phyloP scores from a whole-genome alignment of 2,113 vertebrate genomes.

The Psilopogon haemacephalus region DNA sequence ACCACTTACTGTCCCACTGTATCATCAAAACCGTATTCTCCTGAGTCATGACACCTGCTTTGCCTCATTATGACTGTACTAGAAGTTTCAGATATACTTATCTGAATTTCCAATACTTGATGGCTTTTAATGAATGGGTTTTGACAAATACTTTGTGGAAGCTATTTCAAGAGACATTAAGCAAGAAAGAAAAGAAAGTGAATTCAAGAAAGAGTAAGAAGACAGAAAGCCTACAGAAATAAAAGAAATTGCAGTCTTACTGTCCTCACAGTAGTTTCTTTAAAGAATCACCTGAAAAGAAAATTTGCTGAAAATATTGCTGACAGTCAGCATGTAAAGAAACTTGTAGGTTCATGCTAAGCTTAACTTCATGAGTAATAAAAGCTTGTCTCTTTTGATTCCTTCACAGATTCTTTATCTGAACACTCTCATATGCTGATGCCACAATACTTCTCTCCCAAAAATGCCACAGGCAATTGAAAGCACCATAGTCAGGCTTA shows the following conservation, averaged over 20 bases:
- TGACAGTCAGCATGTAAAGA: not conserved
- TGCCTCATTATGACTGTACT: not conserved
- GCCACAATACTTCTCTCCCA: not conserved
- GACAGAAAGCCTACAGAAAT: not conserved
- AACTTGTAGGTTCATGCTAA: not conserved
- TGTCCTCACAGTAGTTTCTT: not conserved
- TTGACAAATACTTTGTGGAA: not conserved
- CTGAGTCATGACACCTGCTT: not conserved
- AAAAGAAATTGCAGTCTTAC: not conserved
- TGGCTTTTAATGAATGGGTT: not conserved
- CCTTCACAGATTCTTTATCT: not conserved
- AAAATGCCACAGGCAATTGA: not conserved
- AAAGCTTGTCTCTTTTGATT: not conserved
- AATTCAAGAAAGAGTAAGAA: not conserved
- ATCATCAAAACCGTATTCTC: not conserved
- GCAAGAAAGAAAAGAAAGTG: not conserved
- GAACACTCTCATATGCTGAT: not conserved
- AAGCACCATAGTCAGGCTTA: not conserved
- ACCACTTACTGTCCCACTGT: not conserved
- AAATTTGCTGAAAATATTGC: constrained; percentile 5
- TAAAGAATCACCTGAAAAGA: not conserved
- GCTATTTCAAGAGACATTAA: not conserved
- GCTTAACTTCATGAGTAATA: not conserved
- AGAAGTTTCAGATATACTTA: not conserved
- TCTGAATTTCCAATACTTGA: not conserved